Conservation (phyloP, 2,113 vertebrate genomes). For the Nibea coibor region DNA sequence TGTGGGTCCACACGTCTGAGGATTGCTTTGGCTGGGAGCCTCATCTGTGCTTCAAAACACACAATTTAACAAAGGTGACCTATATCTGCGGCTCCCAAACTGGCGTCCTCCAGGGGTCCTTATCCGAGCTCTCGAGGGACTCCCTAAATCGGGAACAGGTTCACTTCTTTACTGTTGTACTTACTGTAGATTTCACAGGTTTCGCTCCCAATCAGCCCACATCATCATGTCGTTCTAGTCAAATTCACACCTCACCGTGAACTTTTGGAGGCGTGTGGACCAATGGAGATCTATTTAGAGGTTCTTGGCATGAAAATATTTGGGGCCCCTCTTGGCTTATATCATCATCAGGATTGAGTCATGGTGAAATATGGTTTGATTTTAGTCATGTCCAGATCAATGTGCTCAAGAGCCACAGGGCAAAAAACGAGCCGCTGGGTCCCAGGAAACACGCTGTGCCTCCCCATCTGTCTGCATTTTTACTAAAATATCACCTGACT, state of each 20-base stretch:
- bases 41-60: conserved; percentile 47
- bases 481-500: not conserved
- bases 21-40: conserved; percentile 40
- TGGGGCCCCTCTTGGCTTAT: too few species aligned
- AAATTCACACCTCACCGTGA: not conserved
- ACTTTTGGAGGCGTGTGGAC: not conserved
- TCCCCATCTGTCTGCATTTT: not conserved
- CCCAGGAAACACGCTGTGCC: not conserved
- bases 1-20: conserved; percentile 41
- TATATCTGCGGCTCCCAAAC: conserved; percentile 44
- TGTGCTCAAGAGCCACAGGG: too few species aligned
- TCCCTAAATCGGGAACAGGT: conserved; percentile 11
- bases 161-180: not conserved
- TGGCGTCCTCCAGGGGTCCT: conserved; percentile 8
- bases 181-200: not conserved
- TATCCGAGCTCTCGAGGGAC: conserved; percentile 9
- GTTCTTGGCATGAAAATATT: not conserved
- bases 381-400: not conserved
- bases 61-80: conserved; percentile 63
- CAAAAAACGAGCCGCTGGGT: not conserved
- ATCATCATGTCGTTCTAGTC: not conserved
- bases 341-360: not conserved
- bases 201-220: not conserved
- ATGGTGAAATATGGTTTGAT: not conserved
- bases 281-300: not conserved